phyloP scores from a whole-genome alignment of 2,113 vertebrate species.

The Colossoma macropomum region DNA sequence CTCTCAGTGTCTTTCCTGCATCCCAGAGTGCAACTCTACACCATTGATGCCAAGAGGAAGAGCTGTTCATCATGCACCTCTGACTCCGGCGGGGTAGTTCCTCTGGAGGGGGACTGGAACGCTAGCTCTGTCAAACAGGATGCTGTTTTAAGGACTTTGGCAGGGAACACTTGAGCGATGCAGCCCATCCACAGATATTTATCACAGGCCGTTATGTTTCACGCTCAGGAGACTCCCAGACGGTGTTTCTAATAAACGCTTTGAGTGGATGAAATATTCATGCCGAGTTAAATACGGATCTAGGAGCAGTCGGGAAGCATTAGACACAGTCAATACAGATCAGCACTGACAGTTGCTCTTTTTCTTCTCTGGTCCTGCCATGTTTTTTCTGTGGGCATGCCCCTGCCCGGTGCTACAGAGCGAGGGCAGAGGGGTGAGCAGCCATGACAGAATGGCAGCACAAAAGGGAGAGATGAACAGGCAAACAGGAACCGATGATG shows the following conservation, averaged over 20 bases:
- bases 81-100: background rate
- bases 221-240: conserved; percentile 66
- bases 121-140: conserved; percentile 54
- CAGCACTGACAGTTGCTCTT: conserved; percentile 60
- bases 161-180: conserved; percentile 55
- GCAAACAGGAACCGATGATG: conserved; percentile 13
- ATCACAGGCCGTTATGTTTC: conserved; percentile 66
- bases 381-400: conserved; percentile 36
- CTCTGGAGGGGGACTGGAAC: conserved; percentile 25
- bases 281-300: conserved; percentile 76
- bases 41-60: conserved; percentile 28
- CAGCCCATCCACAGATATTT: conserved; percentile 65
- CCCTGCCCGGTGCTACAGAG: background rate
- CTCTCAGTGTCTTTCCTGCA: background rate
- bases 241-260: conserved; percentile 70
- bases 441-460: conserved; percentile 50
- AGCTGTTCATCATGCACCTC: conserved; percentile 32
- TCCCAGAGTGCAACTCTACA: conserved; percentile 57
- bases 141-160: conserved; percentile 41
- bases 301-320: conserved; percentile 63
- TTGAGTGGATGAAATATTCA: conserved; percentile 75
- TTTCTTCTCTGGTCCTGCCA: conserved; percentile 35
- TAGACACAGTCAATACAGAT: conserved; percentile 72
- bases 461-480: conserved; percentile 3
- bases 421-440: conserved; percentile 43